Base-by-base conservation (phyloP, 2,797 vertebrate species). In the Lates japonicus region DNA sequence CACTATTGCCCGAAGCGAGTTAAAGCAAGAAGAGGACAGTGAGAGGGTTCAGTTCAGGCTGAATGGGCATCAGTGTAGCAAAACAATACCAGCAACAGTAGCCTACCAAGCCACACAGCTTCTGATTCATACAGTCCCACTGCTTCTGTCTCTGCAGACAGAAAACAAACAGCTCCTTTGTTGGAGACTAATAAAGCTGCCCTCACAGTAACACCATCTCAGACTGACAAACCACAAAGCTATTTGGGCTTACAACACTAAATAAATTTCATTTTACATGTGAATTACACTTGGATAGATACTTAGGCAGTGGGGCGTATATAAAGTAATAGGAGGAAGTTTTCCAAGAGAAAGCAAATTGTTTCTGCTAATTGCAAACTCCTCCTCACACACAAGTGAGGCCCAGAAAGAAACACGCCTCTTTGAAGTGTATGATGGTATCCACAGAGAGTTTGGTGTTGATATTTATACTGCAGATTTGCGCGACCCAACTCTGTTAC, bases 121-220 rank as follows among this genome's bases (percentile, higher is more conserved):
- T 71, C 84, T 63, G 78, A 88, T 90, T 93, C 91, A 93, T 82
- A 42, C 83, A 89, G 88, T 87, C 86, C 92, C 90, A 88, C 87
- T 59, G 91, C 85, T 42, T 59, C 75, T 78, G 44, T 84, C 77
- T 60, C 10, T 65, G 81, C 81, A 31, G 41, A 60, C 72, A 63
- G 20, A 61, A 80, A 67, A 93, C 89, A 93, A 91, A 51, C 62
- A 17, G 59, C 41, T 41, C 33, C 74, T 84, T 93, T 92, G 90
- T 93, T 58, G 42, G 17, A 48, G 51, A 3, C 4, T 54, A 65
- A 80, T 2, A 70, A 72, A 71, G 71, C 82, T 61, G 75, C 39
- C 69, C 51, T 75, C 72, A 72, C 77, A 72, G 33, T 8, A 61
- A 80, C 67, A 69, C 60, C 58, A 73, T 65, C 64, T 63, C 68